A percentile compares a stretch with the other conserved stretches of the same genome.
Evolutionary conservation across 2,888 invertebrate genomes (phyloP).

Genomic region (Cenopis cana): DNA sequence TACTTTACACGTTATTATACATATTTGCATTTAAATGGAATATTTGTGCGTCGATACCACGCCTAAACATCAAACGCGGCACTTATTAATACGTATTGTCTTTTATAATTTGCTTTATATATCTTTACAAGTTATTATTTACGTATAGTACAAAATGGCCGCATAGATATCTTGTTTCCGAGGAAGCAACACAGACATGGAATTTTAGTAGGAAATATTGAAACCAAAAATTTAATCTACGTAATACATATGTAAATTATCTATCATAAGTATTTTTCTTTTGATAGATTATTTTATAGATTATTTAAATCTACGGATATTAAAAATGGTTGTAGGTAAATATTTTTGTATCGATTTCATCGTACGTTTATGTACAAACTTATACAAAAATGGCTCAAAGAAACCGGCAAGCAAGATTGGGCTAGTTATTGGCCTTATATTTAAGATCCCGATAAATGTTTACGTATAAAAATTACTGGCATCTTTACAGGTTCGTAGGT

Average conservation of each 20-base stretch:
- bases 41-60: slow-evolving; percentile 60
- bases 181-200: slow-evolving; percentile 18
- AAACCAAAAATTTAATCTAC: too few species aligned
- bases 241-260: too few species aligned
- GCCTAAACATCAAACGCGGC: slow-evolving; percentile 38
- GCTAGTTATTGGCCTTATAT: background rate
- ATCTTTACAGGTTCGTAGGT: slow-evolving; percentile 8
- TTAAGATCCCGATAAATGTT: slow-evolving; percentile 1
- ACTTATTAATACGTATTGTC: slow-evolving; percentile 30
- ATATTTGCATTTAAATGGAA: slow-evolving; percentile 61
- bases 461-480: slow-evolving; percentile 9
- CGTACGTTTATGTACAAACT: slow-evolving; percentile 20
- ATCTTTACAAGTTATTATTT: slow-evolving; percentile 36
- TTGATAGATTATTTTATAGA: too few species aligned
- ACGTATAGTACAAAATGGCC: slow-evolving; percentile 24
- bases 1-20: slow-evolving; percentile 49
- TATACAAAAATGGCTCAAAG: slow-evolving; percentile 22
- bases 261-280: background rate
- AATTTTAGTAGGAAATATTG: slow-evolving; percentile 1
- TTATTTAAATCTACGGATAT: background rate
- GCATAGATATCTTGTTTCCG: slow-evolving; percentile 3
- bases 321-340: background rate
- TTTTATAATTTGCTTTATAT: slow-evolving; percentile 38
- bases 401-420: slow-evolving; percentile 37
- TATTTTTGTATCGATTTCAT: slow-evolving; percentile 26